Evolutionary conservation across 2,888 invertebrate species (phyloP), one percentile per base, ranked within the genome.

Genomic region (Pheosia tremula): DNA sequence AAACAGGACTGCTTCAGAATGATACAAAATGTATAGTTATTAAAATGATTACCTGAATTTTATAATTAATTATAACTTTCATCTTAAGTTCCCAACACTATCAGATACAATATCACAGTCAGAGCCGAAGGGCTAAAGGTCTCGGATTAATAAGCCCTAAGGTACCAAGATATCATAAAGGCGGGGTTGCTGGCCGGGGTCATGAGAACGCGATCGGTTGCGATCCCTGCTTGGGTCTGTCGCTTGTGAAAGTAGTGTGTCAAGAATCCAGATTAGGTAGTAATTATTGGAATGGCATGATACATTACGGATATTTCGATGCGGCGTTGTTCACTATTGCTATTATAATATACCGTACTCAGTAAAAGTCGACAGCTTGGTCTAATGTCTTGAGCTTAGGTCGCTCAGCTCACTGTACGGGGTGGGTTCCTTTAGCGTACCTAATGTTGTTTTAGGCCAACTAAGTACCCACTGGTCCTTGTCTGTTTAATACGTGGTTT

Each of bases 161-260:
- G 59, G 66, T 76, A 78, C 75, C 73, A 77, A 72, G 75, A 57
- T 50, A 68, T 62, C 68, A 76, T 52, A 72, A 68, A 63, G 64
- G 68, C 61, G 61, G 58, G 68, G 70, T 70, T 68, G 70, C 63
- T 67, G 68, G 66, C 59, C 58, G 60, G 65, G 78, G 77, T 74
- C 80, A 76, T 80, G 82, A 72, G 82, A 82, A 78, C 69, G 66
- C 70, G 71, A 72, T 71, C 74, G 61, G 61, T 71, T 61, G 63
- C 64, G 67, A 63, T 61, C 62, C 61, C 61, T 63, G 61, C 57
- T 57, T 60, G 58, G 54, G 59, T 59, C 58, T 55, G 62, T 57
- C 61, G 63, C 69, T 69, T 71, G 82, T 75, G 82, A 83, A 83
- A 82, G 82, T 78, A 58, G 67, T 24, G 24, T 24, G 24, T 24